Base-by-base conservation (phyloP, 2,888 invertebrate genomes). In the Alviniconcha strummeri region DNA sequence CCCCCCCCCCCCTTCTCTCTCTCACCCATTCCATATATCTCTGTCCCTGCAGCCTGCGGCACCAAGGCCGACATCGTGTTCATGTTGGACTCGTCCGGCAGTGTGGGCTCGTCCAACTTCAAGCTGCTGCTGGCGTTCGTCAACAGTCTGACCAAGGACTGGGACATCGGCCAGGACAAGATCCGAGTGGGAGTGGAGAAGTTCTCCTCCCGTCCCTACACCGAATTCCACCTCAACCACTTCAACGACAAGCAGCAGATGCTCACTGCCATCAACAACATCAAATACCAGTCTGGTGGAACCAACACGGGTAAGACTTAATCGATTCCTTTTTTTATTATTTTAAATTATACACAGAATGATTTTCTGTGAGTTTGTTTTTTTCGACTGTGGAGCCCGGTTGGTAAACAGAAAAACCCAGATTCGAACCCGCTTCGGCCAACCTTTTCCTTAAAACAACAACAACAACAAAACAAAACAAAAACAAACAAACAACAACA, bases 21-120 rank as follows among this genome's bases (percentile, higher is more conserved):
- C 36, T 36, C 36, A 36, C 3, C 36, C 36, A 36, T 36, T 36
- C 36, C 36, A 36, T 36, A 36, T 36, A 36, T 36, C 36, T 36
- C 36, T 36, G 36, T 36, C 36, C 36, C 60, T 60, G 60, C 60
- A 60, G 60, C 8, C 9, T 92, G 92, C 84, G 86, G 88, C 15
- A 88, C 89, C 52, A 87, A 88, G 72, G 91, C 91, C 0, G 92
- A 92, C 85, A 89, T 92, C 19, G 89, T 88, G 55, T 92, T 92
- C 86, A 87, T 91, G 67, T 85, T 92, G 69, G 92, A 92, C 87
- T 89, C 90, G 5, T 90, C 91, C n/a, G 91, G 91, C 78, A 91
- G 91, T 84, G 89, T 91, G 75, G 90, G 91, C 8, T 84, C 86
- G 80, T 83, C 88, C 71, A 90, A 90, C 82, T 91, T 90, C 87